Evolutionary conservation across 2,888 invertebrate species (phyloP).

Genomic region (Hydropsyche betteni): DNA sequence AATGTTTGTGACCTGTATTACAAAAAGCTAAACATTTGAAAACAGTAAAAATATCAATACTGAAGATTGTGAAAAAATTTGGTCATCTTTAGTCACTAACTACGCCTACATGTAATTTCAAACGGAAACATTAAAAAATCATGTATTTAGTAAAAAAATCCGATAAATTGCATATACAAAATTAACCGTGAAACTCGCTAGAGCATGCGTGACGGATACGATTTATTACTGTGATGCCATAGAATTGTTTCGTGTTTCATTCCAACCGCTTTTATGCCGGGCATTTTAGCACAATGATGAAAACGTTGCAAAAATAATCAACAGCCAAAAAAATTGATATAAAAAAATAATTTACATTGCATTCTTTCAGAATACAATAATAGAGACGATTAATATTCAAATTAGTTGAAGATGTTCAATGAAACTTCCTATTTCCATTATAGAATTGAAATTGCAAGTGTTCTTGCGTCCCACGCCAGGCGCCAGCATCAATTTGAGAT

Average conservation of each 20-base stretch:
- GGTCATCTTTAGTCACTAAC: too few species aligned
- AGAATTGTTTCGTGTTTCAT: too few species aligned
- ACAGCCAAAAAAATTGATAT: background rate
- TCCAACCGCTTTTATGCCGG: too few species aligned
- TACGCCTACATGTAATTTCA: background rate
- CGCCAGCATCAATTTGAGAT: conserved; percentile 8
- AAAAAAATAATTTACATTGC: background rate
- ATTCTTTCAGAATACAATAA: conserved; percentile 3
- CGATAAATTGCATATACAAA: conserved; percentile 29
- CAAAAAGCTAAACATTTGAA: too few species aligned
- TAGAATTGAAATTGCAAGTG: conserved; percentile 30
- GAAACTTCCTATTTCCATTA: conserved; percentile 1
- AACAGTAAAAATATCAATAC: too few species aligned
- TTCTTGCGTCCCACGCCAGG: conserved; percentile 35
- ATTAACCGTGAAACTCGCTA: conserved; percentile 37
- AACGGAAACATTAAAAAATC: conserved; percentile 3
- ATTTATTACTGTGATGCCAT: conserved; percentile 37
- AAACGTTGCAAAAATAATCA: too few species aligned
- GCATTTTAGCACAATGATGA: too few species aligned
- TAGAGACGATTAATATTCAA: conserved; percentile 24
- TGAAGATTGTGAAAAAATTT: too few species aligned
- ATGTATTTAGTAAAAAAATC: conserved; percentile 33
- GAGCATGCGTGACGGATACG: conserved; percentile 39
- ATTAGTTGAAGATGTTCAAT: conserved; percentile 33
- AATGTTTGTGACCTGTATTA: too few species aligned